Evolutionary conservation across 2,888 invertebrate species (phyloP).

Genomic region (Callimorpha dominula): DNA sequence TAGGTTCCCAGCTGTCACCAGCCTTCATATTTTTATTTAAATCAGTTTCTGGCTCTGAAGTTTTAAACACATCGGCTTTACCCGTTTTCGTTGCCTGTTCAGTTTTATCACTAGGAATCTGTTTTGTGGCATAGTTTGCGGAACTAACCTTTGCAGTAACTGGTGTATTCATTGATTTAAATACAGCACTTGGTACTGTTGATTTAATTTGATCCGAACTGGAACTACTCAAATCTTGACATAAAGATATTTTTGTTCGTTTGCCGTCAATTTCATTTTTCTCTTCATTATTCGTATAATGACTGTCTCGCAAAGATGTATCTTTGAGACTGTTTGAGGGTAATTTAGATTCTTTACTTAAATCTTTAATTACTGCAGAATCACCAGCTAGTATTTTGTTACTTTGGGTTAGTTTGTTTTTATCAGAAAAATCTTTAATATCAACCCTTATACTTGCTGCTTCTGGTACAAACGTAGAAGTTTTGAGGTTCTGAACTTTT

Average conservation of each 20-base stretch:
- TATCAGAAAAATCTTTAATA: not conserved
- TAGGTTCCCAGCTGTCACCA: slow-evolving; percentile 6
- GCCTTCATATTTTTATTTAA: slow-evolving; percentile 27
- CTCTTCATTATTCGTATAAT: slow-evolving; percentile 11
- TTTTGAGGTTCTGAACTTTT: slow-evolving; percentile 25
- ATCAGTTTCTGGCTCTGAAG: slow-evolving; percentile 18
- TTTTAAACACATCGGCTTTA: slow-evolving; percentile 1
- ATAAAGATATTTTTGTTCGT: not conserved
- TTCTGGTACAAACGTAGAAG: slow-evolving; percentile 5
- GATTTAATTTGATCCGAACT: slow-evolving; percentile 16
- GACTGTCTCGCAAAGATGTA: slow-evolving; percentile 10
- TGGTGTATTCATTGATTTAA: slow-evolving; percentile 1
- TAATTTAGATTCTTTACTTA: slow-evolving; percentile 17
- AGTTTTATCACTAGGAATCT: not conserved
- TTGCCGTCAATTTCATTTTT: slow-evolving; percentile 12
- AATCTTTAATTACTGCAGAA: slow-evolving; percentile 14
- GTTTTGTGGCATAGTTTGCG: slow-evolving; percentile 17
- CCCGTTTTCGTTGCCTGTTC: slow-evolving; percentile 5
- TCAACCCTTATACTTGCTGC: slow-evolving; percentile 18
- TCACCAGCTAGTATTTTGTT: slow-evolving; percentile 12
- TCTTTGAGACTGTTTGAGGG: slow-evolving; percentile 12
- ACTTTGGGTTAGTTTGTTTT: not conserved
- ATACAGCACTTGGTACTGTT: slow-evolving; percentile 1
- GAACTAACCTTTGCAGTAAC: slow-evolving; percentile 8
- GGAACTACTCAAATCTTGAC: slow-evolving; percentile 10